Base-by-base conservation (phyloP, 2,113 vertebrate species). In the Cyanocitta stelleri region DNA sequence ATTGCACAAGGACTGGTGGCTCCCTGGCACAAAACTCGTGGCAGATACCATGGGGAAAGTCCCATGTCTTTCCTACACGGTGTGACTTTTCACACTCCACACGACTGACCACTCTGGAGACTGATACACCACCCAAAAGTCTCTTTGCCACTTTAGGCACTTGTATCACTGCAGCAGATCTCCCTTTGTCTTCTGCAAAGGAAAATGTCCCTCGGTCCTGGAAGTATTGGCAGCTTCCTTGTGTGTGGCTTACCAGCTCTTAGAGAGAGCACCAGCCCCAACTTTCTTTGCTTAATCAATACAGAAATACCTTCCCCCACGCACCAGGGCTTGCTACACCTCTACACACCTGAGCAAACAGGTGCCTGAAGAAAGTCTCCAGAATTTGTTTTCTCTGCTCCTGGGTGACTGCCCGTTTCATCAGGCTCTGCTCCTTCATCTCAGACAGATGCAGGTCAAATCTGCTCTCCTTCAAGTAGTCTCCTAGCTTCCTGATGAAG, bases 321-420 rank as follows among this genome's bases (percentile, higher is more conserved):
- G 4, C 51, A 39, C 15, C 52, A 39, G n/a, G 41, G n/a, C 49
- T 62, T n/a, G 13, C 55, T 80, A 66, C 29, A 21, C 54, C 39
- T 39, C 46, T 56, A 59, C 68, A n/a, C 96, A 99, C 99, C 98
- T 99, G 98, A 61, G 98, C 98, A 97, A 99, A 99, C 23, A 99
- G 98, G 12, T 99, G 98, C 77, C 99, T 98, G 92, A 99, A 99
- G 97, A 99, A 99, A 30, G 98, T 98, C 91, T 99, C 99, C 96
- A 99, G 98, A 84, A 99, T 99, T 93, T 98, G 92, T 87, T 97
- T 98, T 81, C 99, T 98, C 92, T 99, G 98, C 87, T 99, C 97
- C 96, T 98, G 98, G 72, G 98, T 99, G 77, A 99, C 98, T 2
- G 99, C 99, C 73, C 95, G 96, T 80, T 97, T 98, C 91, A 99